Evolutionary conservation across 1,140 invertebrate genomes (phyloP).

Genomic region (Doryteuthis pealeii): DNA sequence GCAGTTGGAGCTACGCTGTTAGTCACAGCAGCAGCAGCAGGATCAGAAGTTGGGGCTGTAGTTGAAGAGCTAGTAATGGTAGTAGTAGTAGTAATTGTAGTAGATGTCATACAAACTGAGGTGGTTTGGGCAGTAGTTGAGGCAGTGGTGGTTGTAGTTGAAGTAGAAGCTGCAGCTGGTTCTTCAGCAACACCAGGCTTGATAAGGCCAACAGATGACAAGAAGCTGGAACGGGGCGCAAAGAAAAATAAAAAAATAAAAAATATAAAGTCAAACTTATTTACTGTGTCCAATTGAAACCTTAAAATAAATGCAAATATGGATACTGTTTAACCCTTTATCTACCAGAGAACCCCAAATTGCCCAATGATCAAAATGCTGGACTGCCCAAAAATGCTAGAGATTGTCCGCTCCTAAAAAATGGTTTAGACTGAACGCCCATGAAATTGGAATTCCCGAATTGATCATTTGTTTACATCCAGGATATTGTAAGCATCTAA

Average conservation of each 20-base stretch:
- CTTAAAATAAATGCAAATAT: not conserved
- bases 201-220: slow-evolving; percentile 23
- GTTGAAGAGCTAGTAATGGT: not conserved
- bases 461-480: too few species aligned
- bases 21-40: not conserved
- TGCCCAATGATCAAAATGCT: too few species aligned
- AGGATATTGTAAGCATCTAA: too few species aligned
- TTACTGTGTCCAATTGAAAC: not conserved
- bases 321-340: too few species aligned
- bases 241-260: not conserved
- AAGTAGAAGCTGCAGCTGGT: not conserved
- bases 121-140: not conserved
- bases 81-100: not conserved
- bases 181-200: slow-evolving; percentile 17
- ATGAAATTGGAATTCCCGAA: too few species aligned
- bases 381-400: too few species aligned
- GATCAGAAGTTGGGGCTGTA: not conserved
- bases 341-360: too few species aligned
- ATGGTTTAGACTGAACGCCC: too few species aligned
- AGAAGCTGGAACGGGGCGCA: slow-evolving; percentile 21
- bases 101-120: not conserved
- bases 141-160: too few species aligned
- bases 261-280: not conserved
- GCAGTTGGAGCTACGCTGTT: not conserved
- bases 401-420: too few species aligned